A percentile compares a stretch with the other conserved stretches of the same genome.
Evolutionary conservation across 2,888 invertebrate genomes (phyloP).

Genomic region (Xanthia icteritia): DNA sequence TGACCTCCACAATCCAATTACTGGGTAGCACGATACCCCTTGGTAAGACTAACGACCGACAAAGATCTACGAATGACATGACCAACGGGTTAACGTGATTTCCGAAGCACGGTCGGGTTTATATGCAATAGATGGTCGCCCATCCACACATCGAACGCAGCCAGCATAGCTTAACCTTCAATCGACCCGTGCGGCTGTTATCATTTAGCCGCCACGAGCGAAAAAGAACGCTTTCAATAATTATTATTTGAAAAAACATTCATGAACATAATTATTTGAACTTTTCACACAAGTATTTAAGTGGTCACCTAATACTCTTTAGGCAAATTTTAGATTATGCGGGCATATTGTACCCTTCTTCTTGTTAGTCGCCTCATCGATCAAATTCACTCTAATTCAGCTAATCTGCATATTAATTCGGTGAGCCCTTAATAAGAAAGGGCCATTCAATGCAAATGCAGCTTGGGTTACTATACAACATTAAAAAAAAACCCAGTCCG

Average conservation of each 20-base stretch:
- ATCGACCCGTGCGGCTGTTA: neutral
- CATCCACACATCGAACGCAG: no score
- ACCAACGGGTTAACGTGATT: no score
- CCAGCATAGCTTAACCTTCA: neutral
- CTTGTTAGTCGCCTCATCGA: conserved; percentile 78
- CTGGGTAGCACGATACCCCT: no score
- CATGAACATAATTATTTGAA: conserved; percentile 14
- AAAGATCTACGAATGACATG: no score
- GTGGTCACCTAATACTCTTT: conserved; percentile 69
- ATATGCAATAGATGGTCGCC: no score
- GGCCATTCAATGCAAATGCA: conserved; percentile 70
- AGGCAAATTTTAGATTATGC: conserved; percentile 76
- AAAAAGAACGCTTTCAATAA: neutral
- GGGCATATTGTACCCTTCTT: conserved; percentile 80
- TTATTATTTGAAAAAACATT: neutral
- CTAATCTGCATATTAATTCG: conserved; percentile 88
- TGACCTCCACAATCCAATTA: no score
- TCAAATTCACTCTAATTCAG: conserved; percentile 84
- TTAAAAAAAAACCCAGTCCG: no score
- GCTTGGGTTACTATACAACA: conserved; percentile 17
- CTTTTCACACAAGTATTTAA: conserved; percentile 63
- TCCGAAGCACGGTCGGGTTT: no score
- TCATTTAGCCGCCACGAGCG: neutral
- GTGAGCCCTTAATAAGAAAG: conserved; percentile 72
- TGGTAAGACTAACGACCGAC: no score